phyloP scores from a whole-genome alignment of 2,888 invertebrate species.

The Cataglyphis cursor region DNA sequence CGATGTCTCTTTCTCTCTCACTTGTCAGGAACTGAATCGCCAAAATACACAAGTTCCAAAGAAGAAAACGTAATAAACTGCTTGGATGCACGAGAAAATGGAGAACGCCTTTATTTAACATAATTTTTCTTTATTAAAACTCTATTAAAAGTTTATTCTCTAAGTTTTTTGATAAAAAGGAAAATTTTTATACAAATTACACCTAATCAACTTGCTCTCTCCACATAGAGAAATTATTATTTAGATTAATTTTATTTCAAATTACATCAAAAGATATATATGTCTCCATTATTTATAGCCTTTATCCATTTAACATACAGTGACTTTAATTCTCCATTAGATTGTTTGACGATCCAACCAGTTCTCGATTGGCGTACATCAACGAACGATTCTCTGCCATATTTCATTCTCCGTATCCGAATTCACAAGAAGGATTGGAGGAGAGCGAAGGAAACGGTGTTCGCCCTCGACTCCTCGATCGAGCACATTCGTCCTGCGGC shows the following conservation, averaged over 20 bases:
- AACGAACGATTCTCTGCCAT: conserved; percentile 19
- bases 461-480: conserved; percentile 31
- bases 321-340: neutral
- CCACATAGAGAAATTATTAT: neutral
- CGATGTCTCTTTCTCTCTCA: neutral
- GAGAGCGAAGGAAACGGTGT: neutral
- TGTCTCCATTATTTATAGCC: neutral
- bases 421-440: conserved; percentile 17
- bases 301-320: neutral
- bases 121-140: neutral
- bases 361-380: conserved; percentile 33
- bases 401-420: conserved; percentile 35
- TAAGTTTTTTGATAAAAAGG: neutral
- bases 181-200: neutral
- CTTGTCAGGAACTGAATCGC: neutral
- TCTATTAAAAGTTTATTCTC: neutral
- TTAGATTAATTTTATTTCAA: neutral
- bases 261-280: neutral
- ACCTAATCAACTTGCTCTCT: neutral
- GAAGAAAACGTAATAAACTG: neutral
- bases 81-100: neutral
- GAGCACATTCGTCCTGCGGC: conserved; percentile 44
- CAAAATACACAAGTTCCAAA: conserved; percentile 8
- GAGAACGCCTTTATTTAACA: neutral
- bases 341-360: neutral